phyloP scores from a whole-genome alignment of 64 coral and sea anemone genomes.

The Platygyra sinensis region DNA sequence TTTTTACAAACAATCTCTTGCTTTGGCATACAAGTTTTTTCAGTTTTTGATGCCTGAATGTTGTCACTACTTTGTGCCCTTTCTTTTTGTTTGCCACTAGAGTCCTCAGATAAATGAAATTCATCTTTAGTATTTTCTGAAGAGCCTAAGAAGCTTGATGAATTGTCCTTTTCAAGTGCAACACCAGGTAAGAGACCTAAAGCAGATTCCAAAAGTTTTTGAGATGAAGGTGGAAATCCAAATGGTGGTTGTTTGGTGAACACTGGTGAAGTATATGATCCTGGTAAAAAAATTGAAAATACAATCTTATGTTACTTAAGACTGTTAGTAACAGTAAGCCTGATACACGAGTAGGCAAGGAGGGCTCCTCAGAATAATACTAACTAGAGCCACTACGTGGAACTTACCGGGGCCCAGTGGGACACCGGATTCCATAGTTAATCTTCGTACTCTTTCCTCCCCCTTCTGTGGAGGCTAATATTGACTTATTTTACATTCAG shows the following conservation, averaged over 20 bases:
- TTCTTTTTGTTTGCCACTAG: background rate
- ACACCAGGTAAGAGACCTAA: slow-evolving; percentile 55
- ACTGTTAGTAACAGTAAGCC: background rate
- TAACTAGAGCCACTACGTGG: no score
- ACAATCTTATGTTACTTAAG: background rate
- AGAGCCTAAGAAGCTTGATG: background rate
- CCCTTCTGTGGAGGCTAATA: no score
- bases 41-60: background rate
- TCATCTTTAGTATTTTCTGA: slow-evolving; percentile 1
- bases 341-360: background rate
- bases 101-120: background rate
- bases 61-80: background rate
- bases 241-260: slow-evolving; percentile 67
- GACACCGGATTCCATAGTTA: no score
- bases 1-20: background rate
- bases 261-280: slow-evolving; percentile 52
- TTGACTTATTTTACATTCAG: no score
- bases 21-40: background rate
- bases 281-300: slow-evolving; percentile 7
- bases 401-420: no score
- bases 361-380: background rate
- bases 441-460: no score
- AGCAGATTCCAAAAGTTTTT: slow-evolving; percentile 82
- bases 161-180: background rate
- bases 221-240: slow-evolving; percentile 79